phyloP scores from a whole-genome alignment of 2,113 vertebrate genomes.

The Lathamus discolor region DNA sequence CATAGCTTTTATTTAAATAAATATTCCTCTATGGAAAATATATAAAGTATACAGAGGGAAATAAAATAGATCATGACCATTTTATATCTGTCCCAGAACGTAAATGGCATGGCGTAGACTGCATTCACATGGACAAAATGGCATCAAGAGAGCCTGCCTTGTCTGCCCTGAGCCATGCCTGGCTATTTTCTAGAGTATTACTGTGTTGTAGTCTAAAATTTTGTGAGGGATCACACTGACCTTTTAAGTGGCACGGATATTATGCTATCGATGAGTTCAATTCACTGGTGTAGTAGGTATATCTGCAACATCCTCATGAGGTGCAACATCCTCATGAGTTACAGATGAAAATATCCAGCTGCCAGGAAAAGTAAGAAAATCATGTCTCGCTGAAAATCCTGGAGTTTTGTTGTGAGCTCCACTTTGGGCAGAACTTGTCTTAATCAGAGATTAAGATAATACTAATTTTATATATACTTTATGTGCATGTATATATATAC shows the following conservation, averaged over 20 bases:
- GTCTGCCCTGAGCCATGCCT: background rate
- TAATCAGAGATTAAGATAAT: background rate
- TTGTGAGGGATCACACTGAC: background rate
- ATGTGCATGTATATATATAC: fast-evolving
- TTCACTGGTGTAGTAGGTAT: background rate
- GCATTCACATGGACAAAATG: background rate
- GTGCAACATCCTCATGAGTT: background rate
- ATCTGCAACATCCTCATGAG: background rate
- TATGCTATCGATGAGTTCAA: background rate
- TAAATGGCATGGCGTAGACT: background rate
- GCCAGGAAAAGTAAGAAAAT: background rate
- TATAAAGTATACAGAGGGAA: background rate
- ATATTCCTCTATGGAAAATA: background rate
- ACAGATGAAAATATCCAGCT: background rate
- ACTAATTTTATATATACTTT: background rate
- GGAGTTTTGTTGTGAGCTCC: background rate
- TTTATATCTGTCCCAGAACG: background rate
- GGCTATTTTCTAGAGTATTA: background rate
- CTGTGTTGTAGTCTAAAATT: background rate
- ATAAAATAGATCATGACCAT: background rate
- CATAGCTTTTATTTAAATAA: background rate
- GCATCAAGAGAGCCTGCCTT: background rate
- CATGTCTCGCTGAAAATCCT: background rate
- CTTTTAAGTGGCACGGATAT: background rate
- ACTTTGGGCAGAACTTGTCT: background rate